Base-by-base conservation (phyloP, 1,140 invertebrate species). In the Drosophila nasuta region DNA sequence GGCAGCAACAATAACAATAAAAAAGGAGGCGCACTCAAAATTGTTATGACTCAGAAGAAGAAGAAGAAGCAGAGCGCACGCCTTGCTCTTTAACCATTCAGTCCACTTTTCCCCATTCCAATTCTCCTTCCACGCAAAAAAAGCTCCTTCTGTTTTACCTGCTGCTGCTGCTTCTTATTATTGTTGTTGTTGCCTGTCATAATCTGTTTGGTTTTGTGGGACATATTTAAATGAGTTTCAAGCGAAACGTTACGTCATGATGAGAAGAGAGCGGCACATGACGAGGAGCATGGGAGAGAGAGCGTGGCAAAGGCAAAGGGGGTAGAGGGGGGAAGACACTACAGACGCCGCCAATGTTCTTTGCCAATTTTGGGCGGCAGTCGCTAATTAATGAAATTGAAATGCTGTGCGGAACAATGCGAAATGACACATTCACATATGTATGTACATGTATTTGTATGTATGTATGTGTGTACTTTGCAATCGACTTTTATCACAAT, bases 1-100 rank as follows among this genome's bases (percentile, higher is more conserved):
- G 33, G 30, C 70, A 88, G 38, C 70, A 75, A 80, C 72, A 88
- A 81, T 65, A 86, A 79, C 65, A 86, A 79, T 76, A 86, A 77
- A 80, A 77, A 52, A 70, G 72, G 62, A 77, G 79, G 79, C 74
- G 56, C 74, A 65, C 68, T 62, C 59, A 75, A 70, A 75, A 63
- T 57, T 70, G 66, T 75, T 75, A 75, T 70, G 66, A 75, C 72
- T 69, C 62, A 74, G 65, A 43, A 43, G 41, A 13, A 13, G 41
- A 13, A 13, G 13, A 43, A 13, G 41, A 43, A 43, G 41, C 15
- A 64, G 33, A 8, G 33, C 15, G 43, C 49, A 13, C 28, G 28
- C 51, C 28, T 30, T 35, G 41, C 35, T 59, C 46, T 46, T 49
- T 46, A 45, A 13, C 20, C 49, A 33, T 54, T 56, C 56, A 15